phyloP scores from a whole-genome alignment of 2,113 vertebrate genomes.

The Sturnus vulgaris region DNA sequence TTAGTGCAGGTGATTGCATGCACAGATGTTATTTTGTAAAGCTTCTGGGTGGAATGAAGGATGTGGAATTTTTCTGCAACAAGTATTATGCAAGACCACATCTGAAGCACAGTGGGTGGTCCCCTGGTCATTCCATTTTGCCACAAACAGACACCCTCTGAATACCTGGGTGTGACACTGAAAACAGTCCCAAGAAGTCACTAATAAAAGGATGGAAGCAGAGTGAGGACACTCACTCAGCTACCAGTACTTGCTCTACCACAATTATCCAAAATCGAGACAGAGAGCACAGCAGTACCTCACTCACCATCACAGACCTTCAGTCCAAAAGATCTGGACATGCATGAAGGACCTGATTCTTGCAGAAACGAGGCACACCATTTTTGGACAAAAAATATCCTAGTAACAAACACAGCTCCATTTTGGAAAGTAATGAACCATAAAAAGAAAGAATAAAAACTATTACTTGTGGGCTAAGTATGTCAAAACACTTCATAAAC shows the following conservation, averaged over 20 bases:
- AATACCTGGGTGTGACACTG: not conserved
- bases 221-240: not conserved
- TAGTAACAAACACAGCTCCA: not conserved
- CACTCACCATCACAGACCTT: not conserved
- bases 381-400: not conserved
- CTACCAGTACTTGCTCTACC: not conserved
- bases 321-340: not conserved
- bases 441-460: not conserved
- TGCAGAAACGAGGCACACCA: not conserved
- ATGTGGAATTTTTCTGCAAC: not conserved
- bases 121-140: not conserved
- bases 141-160: not conserved
- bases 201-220: not conserved
- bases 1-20: not conserved
- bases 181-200: not conserved
- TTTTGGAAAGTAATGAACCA: not conserved
- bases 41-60: not conserved
- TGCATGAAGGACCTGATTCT: not conserved
- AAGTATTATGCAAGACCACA: not conserved
- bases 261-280: not conserved
- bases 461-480: not conserved
- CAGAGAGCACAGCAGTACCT: not conserved
- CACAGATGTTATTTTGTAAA: not conserved
- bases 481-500: not conserved
- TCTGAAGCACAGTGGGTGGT: not conserved